Percentiles rank a stretch among this genome's conserved stretches.
Conservation (phyloP, 2,888 invertebrate genomes). For the Drosophila pegasa region DNA sequence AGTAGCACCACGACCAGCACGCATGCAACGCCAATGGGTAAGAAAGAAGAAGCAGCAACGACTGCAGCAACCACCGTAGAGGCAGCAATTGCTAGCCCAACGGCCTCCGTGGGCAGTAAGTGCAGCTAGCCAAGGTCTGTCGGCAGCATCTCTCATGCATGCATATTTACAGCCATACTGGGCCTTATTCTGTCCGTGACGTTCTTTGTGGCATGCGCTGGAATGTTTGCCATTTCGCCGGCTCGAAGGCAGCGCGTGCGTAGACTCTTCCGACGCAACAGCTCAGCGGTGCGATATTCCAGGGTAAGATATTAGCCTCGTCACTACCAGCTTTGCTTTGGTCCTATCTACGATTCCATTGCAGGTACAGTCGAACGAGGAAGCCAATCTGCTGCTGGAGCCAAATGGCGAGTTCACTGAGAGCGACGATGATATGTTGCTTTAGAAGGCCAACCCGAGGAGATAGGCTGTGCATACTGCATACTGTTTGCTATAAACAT, state of each 20-base stretch:
- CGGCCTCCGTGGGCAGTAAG: slow-evolving; percentile 81
- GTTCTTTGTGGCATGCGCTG: slow-evolving; percentile 77
- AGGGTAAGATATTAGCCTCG: slow-evolving; percentile 63
- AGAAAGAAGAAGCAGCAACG: slow-evolving; percentile 54
- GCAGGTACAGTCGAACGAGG: slow-evolving; percentile 83
- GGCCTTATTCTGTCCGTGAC: slow-evolving; percentile 76
- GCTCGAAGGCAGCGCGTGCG: slow-evolving; percentile 76
- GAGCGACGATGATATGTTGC: slow-evolving; percentile 83
- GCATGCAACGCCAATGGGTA: slow-evolving; percentile 53
- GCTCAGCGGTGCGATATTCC: slow-evolving; percentile 81
- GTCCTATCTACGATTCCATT: neutral
- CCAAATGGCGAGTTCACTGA: slow-evolving; percentile 83
- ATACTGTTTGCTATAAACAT: slow-evolving; percentile 47
- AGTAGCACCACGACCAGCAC: slow-evolving; percentile 40
- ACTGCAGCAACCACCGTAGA: slow-evolving; percentile 49
- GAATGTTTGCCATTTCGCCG: slow-evolving; percentile 79
- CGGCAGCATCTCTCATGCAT: slow-evolving; percentile 13
- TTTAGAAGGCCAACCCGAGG: slow-evolving; percentile 59
- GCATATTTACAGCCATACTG: slow-evolving; percentile 68
- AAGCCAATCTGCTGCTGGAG: slow-evolving; percentile 82
- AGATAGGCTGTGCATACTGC: slow-evolving; percentile 17
- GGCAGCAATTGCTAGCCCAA: slow-evolving; percentile 63
- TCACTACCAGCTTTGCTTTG: too few species aligned
- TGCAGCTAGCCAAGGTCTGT: slow-evolving; percentile 39
- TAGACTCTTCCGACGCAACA: slow-evolving; percentile 75